These are phyloP conservation scores for Buphagus erythrorhynchus DNA, from an alignment of 2,797 vertebrate genomes.

Conservation along the genomic window DNA sequence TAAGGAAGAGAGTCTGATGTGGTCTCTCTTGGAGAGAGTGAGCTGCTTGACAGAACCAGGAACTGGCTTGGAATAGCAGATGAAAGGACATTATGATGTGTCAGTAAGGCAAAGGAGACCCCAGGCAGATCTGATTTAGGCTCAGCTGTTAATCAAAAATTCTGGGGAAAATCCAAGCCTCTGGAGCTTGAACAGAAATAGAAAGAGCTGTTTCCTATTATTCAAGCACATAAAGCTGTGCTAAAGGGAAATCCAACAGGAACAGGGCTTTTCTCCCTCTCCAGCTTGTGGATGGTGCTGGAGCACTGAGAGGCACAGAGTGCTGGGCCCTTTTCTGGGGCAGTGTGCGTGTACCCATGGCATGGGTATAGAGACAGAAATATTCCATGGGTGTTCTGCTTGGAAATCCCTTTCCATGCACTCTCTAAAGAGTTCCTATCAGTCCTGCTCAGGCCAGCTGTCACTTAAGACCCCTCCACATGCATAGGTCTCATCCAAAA, in stretches of 20 bases:
- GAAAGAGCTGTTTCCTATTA: slow-evolving; percentile 56
- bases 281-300: neutral
- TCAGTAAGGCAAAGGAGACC: slow-evolving; percentile 43
- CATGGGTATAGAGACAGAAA: neutral
- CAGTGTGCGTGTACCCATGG: fast-evolving
- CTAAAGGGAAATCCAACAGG: slow-evolving; percentile 19
- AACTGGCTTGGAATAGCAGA: neutral
- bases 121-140: slow-evolving; percentile 41
- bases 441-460: neutral
- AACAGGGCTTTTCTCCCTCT: slow-evolving; percentile 44
- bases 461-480: neutral
- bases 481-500: neutral
- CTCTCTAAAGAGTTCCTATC: neutral
- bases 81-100: slow-evolving; percentile 29
- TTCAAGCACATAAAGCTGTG: slow-evolving; percentile 13
- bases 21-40: neutral
- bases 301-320: neutral
- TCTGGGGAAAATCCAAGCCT: slow-evolving; percentile 48
- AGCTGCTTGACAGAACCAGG: neutral
- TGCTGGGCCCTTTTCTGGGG: neutral
- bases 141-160: slow-evolving; percentile 54
- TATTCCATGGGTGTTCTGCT: neutral
- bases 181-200: slow-evolving; percentile 28
- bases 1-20: neutral
- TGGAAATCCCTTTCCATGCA: neutral